A percentile compares a stretch with the other conserved stretches of the same genome.
Evolutionary conservation across 2,113 vertebrate genomes (phyloP).

Genomic region (Bujurquina vittata): DNA sequence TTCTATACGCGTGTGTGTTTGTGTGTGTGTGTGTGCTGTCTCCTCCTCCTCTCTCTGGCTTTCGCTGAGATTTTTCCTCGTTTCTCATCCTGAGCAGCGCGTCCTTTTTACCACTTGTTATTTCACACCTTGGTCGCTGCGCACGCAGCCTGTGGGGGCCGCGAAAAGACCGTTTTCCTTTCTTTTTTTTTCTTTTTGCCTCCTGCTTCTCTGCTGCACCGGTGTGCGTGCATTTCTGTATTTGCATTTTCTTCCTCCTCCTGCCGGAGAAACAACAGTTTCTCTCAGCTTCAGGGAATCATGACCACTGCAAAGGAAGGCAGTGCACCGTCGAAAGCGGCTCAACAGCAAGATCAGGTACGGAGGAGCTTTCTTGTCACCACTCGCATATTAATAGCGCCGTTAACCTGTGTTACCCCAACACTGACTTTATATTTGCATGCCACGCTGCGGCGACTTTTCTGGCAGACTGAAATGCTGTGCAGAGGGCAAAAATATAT

Average conservation of each 20-base stretch:
- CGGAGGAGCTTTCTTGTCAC: constrained; percentile 31
- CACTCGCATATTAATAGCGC: background rate
- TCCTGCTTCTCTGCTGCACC: background rate
- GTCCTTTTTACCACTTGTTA: constrained; percentile 43
- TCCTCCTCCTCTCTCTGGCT: constrained; percentile 72
- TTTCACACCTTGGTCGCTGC: constrained; percentile 54
- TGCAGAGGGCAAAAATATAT: background rate
- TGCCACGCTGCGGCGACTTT: constrained; percentile 34
- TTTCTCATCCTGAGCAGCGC: constrained; percentile 28
- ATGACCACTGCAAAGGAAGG: constrained; percentile 97
- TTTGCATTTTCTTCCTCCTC: background rate
- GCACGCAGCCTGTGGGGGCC: constrained; percentile 7
- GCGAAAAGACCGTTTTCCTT: background rate
- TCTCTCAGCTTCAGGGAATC: constrained; percentile 67
- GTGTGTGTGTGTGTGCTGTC: background rate
- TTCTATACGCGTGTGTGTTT: background rate
- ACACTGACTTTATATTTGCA: background rate
- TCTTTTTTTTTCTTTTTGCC: background rate
- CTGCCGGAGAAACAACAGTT: constrained; percentile 45
- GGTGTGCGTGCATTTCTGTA: constrained; percentile 2
- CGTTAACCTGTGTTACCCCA: constrained; percentile 5
- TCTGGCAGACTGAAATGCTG: background rate
- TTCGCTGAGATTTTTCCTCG: constrained; percentile 60
- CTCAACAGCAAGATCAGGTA: constrained; percentile 96
- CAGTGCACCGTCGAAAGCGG: constrained; percentile 85